These are phyloP conservation scores for Chloropsis cyanopogon DNA, from an alignment of 2,113 vertebrate genomes.

Conservation along the genomic window DNA sequence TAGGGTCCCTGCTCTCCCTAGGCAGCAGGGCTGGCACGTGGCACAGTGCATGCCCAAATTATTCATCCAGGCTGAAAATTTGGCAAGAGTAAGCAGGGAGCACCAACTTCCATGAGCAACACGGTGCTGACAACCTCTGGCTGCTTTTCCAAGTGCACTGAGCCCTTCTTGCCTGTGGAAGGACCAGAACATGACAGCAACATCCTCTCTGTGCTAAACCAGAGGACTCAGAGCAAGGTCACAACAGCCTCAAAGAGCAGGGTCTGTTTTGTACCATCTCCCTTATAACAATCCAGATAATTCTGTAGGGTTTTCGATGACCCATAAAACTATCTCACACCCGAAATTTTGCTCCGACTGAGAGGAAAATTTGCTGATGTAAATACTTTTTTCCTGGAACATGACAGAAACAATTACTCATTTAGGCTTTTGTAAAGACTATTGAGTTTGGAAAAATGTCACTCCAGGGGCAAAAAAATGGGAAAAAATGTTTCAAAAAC, in stretches of 20 bases:
- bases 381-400: neutral
- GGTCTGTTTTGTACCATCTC: neutral
- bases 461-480: neutral
- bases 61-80: neutral
- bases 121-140: fast-evolving
- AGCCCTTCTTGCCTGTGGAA: neutral
- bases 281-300: neutral
- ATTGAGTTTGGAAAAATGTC: neutral
- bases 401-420: conserved; percentile 32
- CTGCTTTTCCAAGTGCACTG: neutral
- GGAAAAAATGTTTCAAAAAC: neutral
- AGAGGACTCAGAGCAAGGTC: neutral
- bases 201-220: neutral
- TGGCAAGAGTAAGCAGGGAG: neutral
- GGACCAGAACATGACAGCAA: neutral
- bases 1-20: neutral
- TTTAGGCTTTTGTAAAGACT: neutral
- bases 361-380: conserved; percentile 34
- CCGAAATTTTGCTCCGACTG: neutral
- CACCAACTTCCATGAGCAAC: neutral
- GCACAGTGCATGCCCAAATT: neutral
- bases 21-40: fast-evolving
- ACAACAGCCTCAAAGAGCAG: neutral
- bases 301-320: neutral
- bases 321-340: neutral